A percentile compares a stretch with the other conserved stretches of the same genome.
These are phyloP conservation scores for Drosophila setosimentum DNA, from an alignment of 2,888 invertebrate species.

Conservation along the genomic window DNA sequence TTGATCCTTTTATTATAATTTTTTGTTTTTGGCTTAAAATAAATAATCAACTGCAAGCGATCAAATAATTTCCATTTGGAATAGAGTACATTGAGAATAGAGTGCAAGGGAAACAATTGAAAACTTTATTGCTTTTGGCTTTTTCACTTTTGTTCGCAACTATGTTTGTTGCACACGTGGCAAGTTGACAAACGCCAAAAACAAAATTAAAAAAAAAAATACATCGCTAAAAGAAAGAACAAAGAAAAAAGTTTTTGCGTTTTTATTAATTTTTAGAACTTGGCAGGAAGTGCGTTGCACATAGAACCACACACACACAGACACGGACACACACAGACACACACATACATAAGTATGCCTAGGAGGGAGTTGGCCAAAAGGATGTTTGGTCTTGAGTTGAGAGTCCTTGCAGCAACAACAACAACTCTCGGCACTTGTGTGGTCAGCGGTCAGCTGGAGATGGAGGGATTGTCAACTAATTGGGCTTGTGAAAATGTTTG, in stretches of 20 bases:
- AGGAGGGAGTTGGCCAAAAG: conserved; percentile 39
- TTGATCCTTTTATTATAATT: neutral
- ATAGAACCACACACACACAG: neutral
- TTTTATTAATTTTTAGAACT: conserved; percentile 77
- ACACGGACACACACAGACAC: conserved; percentile 8
- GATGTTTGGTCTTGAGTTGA: conserved; percentile 18
- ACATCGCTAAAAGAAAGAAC: conserved; percentile 30
- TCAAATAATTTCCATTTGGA: neutral
- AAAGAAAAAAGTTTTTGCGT: conserved; percentile 64
- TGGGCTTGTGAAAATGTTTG: conserved; percentile 80
- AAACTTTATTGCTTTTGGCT: conserved; percentile 79
- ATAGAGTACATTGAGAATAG: conserved; percentile 14
- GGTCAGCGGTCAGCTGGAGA: conserved; percentile 59
- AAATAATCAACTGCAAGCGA: neutral
- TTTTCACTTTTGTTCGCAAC: conserved; percentile 80
- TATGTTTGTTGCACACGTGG: conserved; percentile 72
- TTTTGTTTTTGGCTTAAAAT: neutral
- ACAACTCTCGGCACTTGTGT: conserved; percentile 69
- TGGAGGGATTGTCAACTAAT: conserved; percentile 62
- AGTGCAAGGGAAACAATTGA: conserved; percentile 74
- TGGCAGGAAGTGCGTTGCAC: conserved; percentile 23
- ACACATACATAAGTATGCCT: conserved; percentile 37
- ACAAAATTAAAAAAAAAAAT: conserved; percentile 19
- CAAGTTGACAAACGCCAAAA: conserved; percentile 72
- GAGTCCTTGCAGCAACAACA: conserved; percentile 25